Conservation (phyloP, 2,888 invertebrate genomes). For the Plemyria rubiginata region DNA sequence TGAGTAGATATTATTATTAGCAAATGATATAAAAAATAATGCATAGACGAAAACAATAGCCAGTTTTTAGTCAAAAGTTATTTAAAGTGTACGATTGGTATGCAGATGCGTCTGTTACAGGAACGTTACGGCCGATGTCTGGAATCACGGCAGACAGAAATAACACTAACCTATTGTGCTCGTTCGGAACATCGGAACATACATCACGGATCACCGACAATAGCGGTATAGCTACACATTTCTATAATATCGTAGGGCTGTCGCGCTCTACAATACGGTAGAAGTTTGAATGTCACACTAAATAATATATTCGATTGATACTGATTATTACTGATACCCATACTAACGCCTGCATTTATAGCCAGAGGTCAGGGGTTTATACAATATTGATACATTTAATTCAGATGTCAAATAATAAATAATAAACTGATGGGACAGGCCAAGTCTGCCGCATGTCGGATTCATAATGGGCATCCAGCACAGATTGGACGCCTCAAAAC, state of each 20-base stretch:
- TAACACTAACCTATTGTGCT: constrained; percentile 77
- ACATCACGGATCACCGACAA: constrained; percentile 58
- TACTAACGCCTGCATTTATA: too few species aligned
- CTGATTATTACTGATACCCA: too few species aligned
- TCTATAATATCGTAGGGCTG: constrained; percentile 33
- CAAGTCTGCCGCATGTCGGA: too few species aligned
- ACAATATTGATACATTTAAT: too few species aligned
- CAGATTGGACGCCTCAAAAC: too few species aligned
- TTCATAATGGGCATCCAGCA: too few species aligned
- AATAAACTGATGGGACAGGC: too few species aligned
- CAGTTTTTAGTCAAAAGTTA: neutral
- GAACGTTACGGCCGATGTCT: constrained; percentile 47
- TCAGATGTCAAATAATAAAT: too few species aligned
- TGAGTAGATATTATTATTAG: too few species aligned
- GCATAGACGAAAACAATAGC: neutral
- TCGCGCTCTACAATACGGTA: neutral
- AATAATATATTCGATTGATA: neutral
- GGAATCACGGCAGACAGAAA: constrained; percentile 69
- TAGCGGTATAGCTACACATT: constrained; percentile 48
- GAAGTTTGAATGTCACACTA: neutral
- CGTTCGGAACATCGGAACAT: constrained; percentile 61
- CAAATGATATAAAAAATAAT: too few species aligned
- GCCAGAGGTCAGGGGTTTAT: too few species aligned
- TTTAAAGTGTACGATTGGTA: constrained; percentile 13
- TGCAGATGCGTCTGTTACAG: constrained; percentile 22